phyloP scores from a whole-genome alignment of 2,888 invertebrate species.

The Mythimna ferrago region DNA sequence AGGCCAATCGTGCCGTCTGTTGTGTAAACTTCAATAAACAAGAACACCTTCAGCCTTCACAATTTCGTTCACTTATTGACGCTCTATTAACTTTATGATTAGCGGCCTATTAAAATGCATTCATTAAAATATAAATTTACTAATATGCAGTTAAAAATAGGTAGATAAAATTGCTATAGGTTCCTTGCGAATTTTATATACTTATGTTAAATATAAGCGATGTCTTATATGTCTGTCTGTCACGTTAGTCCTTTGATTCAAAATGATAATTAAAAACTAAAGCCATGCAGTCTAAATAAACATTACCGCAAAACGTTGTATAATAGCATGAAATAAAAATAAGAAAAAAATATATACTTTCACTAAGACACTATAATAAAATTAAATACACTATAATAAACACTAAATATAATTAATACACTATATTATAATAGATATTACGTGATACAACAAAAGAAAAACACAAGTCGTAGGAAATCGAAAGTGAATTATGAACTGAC shows the following conservation, averaged over 20 bases:
- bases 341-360: slow-evolving; percentile 55
- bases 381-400: slow-evolving; percentile 56
- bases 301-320: slow-evolving; percentile 36
- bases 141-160: background rate
- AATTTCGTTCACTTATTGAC: slow-evolving; percentile 62
- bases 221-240: background rate
- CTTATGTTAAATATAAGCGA: background rate
- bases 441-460: slow-evolving; percentile 69
- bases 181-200: background rate
- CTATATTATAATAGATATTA: slow-evolving; percentile 64
- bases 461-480: slow-evolving; percentile 70
- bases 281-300: background rate
- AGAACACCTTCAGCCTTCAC: slow-evolving; percentile 70
- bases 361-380: slow-evolving; percentile 58
- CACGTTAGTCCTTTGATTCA: background rate
- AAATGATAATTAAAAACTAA: background rate
- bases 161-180: background rate
- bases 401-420: slow-evolving; percentile 63
- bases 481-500: slow-evolving; percentile 84
- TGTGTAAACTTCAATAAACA: slow-evolving; percentile 38
- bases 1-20: background rate
- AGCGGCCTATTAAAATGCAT: slow-evolving; percentile 38
- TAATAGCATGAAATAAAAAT: slow-evolving; percentile 33
- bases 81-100: slow-evolving; percentile 73
- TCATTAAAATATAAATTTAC: slow-evolving; percentile 16